These are phyloP conservation scores for Tupiocoris notatus DNA, from an alignment of 2,888 invertebrate species.

Conservation along the genomic window DNA sequence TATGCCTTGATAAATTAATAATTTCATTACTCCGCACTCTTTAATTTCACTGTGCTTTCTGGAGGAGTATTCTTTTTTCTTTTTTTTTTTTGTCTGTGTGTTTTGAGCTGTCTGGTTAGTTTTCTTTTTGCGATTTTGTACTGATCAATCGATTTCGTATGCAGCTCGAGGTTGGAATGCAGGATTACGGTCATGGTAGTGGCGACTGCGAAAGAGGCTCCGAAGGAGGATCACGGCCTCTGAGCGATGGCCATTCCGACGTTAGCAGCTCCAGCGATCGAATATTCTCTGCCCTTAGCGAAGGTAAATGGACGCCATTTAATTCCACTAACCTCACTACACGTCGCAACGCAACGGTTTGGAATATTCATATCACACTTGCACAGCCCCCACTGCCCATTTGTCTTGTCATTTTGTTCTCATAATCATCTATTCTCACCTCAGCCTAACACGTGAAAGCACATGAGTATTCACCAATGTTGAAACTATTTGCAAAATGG, in stretches of 20 bases:
- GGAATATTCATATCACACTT: slow-evolving; percentile 3
- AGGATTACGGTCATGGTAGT: slow-evolving; percentile 51
- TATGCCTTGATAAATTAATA: too few species aligned
- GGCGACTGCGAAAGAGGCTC: slow-evolving; percentile 47
- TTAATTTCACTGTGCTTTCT: too few species aligned
- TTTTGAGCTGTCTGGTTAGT: too few species aligned
- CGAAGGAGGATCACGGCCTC: slow-evolving; percentile 28
- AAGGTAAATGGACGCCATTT: slow-evolving; percentile 51
- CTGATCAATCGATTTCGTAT: too few species aligned
- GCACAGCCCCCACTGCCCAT: slow-evolving; percentile 37
- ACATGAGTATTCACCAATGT: neutral
- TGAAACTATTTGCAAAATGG: too few species aligned
- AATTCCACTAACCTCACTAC: neutral
- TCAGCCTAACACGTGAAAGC: neutral
- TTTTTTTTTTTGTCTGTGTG: too few species aligned
- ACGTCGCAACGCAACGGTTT: too few species aligned
- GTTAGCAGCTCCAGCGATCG: slow-evolving; percentile 59
- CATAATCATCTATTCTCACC: neutral
- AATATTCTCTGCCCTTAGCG: slow-evolving; percentile 53
- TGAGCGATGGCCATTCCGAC: slow-evolving; percentile 57
- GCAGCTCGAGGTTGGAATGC: slow-evolving; percentile 39
- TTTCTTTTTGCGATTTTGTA: neutral
- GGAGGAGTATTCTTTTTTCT: too few species aligned
- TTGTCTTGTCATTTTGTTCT: slow-evolving; percentile 14
- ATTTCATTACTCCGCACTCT: too few species aligned